Conservation (phyloP, 2,113 vertebrate genomes). For the Calyptommatus sinebrachiatus region DNA sequence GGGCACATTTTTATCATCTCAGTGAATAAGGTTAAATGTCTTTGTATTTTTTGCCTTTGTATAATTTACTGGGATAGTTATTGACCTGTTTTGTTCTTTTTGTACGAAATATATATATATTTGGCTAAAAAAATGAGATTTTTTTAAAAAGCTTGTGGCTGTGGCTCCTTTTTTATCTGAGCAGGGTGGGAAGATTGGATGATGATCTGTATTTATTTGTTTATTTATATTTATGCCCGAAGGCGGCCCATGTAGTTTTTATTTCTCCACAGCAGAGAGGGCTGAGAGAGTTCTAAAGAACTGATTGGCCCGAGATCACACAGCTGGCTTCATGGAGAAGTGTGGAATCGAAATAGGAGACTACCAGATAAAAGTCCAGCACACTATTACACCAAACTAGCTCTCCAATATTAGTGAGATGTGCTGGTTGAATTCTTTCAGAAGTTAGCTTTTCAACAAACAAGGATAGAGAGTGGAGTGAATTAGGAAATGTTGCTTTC, state of each 20-base stretch:
- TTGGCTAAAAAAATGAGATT: constrained; percentile 20
- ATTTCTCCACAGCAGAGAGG: no score
- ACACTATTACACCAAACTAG: no score
- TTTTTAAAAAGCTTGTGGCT: not conserved
- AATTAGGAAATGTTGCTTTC: no score
- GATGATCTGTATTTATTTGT: not conserved
- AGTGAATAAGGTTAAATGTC: constrained; percentile 18
- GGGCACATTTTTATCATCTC: constrained; percentile 57
- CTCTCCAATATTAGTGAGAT: not conserved
- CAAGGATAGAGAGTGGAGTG: not conserved
- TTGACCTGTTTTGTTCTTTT: constrained; percentile 13
- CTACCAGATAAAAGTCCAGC: no score
- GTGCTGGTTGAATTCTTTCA: not conserved
- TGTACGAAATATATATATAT: constrained; percentile 28
- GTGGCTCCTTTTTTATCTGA: not conserved
- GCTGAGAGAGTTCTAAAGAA: no score
- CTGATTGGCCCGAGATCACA: no score
- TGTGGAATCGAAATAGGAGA: no score
- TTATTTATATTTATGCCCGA: no score
- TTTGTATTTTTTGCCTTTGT: constrained; percentile 2
- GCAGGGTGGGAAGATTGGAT: not conserved
- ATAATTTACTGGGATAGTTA: constrained; percentile 9
- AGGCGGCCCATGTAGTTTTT: no score
- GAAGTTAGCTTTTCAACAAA: not conserved
- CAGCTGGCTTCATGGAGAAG: no score